Evolutionary conservation across 2,888 invertebrate species (phyloP).

Genomic region (Argynnis bischoffii): DNA sequence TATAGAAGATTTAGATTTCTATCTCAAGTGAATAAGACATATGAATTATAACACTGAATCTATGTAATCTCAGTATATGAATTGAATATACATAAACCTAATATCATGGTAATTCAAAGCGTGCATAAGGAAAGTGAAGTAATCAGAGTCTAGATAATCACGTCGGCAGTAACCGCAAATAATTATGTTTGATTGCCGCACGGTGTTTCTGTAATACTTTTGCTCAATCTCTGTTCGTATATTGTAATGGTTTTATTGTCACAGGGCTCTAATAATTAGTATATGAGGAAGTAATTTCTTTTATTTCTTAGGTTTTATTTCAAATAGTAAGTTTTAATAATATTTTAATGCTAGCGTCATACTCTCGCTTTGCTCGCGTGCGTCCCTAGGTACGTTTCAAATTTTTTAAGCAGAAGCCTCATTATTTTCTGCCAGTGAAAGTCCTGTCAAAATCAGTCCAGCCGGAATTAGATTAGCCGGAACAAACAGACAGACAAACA

Average conservation of each 20-base stretch:
- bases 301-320: no score
- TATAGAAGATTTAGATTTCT: not conserved
- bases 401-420: no score
- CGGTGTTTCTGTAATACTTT: conserved; percentile 29
- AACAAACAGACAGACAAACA: no score
- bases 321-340: no score
- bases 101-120: conserved; percentile 44
- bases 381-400: no score
- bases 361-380: no score
- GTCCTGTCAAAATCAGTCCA: no score
- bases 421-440: no score
- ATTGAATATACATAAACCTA: conserved; percentile 15
- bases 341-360: no score
- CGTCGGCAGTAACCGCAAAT: conserved; percentile 55
- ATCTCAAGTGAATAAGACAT: not conserved
- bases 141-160: conserved; percentile 54
- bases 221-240: conserved; percentile 17
- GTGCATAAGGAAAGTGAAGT: conserved; percentile 60
- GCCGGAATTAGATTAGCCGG: no score
- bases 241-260: conserved; percentile 12
- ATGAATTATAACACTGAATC: not conserved
- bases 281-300: no score
- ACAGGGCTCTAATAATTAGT: not conserved
- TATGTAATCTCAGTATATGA: not conserved
- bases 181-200: conserved; percentile 52